These are phyloP conservation scores for Heteromormyrus szaboi DNA, from an alignment of 2,797 vertebrate species.

Conservation along the genomic window DNA sequence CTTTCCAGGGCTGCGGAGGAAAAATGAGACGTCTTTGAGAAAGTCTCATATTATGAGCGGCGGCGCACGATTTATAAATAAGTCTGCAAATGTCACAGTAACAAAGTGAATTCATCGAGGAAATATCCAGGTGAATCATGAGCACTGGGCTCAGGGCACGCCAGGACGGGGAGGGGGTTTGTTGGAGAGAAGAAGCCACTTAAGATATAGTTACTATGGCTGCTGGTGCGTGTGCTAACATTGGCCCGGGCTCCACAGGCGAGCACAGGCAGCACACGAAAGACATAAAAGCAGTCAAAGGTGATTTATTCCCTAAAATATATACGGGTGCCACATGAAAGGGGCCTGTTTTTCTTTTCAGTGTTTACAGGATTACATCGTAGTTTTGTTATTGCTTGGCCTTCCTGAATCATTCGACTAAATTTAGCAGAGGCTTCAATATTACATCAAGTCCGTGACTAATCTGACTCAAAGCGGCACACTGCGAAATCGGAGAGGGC, in stretches of 20 bases:
- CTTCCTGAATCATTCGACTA: conserved; percentile 18
- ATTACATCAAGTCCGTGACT: conserved; percentile 8
- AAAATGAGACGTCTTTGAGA: conserved; percentile 12
- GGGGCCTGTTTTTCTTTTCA: conserved; percentile 1
- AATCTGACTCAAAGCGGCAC: conserved; percentile 13
- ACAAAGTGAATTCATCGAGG: conserved; percentile 2
- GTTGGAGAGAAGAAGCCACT: not conserved
- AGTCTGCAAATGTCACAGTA: conserved; percentile 21
- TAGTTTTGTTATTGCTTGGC: conserved; percentile 24
- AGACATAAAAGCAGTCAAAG: not conserved
- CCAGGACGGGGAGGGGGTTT: not conserved
- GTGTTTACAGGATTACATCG: conserved; percentile 11
- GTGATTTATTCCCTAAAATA: not conserved
- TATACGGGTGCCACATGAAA: not conserved
- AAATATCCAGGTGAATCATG: not conserved
- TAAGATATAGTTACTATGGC: not conserved
- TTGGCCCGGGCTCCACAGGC: not conserved
- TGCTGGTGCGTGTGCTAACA: not conserved
- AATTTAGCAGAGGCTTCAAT: conserved; percentile 10
- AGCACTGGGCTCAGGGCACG: not conserved
- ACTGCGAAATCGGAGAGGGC: not conserved
- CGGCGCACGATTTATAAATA: conserved; percentile 17
- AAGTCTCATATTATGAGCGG: conserved; percentile 4
- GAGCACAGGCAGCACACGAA: not conserved
- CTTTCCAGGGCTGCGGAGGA: conserved; percentile 4